Evolutionary conservation across 2,888 invertebrate genomes (phyloP).

Genomic region (Polia nebulosa): DNA sequence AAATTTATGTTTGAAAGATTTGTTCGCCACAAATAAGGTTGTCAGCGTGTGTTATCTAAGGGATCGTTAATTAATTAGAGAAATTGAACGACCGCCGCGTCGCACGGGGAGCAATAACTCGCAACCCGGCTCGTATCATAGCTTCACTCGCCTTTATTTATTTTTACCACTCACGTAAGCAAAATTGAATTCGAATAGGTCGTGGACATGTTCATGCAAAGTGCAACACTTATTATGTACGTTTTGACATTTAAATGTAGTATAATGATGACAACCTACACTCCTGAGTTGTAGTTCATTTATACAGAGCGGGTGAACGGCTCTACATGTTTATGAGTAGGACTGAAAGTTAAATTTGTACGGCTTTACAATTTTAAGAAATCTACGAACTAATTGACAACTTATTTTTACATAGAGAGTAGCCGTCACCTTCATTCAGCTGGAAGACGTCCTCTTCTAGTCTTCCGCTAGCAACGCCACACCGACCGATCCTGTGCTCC

Average conservation of each 20-base stretch:
- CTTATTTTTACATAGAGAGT: background rate
- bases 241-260: slow-evolving; percentile 66
- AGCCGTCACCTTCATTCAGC: background rate
- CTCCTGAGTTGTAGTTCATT: slow-evolving; percentile 54
- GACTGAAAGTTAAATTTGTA: slow-evolving; percentile 26
- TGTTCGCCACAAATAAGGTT: slow-evolving; percentile 91
- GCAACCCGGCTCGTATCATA: slow-evolving; percentile 90
- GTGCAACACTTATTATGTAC: slow-evolving; percentile 65
- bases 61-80: slow-evolving; percentile 91
- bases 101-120: slow-evolving; percentile 90
- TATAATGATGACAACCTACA: slow-evolving; percentile 62
- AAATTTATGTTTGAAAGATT: slow-evolving; percentile 91
- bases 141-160: slow-evolving; percentile 88
- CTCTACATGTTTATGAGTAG: slow-evolving; percentile 43
- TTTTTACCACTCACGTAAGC: slow-evolving; percentile 90
- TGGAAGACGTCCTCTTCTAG: background rate
- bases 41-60: slow-evolving; percentile 90
- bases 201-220: slow-evolving; percentile 76
- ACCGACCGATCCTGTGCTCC: background rate
- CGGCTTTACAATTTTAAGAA: slow-evolving; percentile 22
- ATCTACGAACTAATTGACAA: slow-evolving; percentile 11
- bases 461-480: background rate
- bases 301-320: slow-evolving; percentile 61
- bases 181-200: slow-evolving; percentile 88
- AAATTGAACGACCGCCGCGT: slow-evolving; percentile 89